These are phyloP conservation scores for Alethe castanea DNA, from an alignment of 2,113 vertebrate genomes.

Conservation along the genomic window DNA sequence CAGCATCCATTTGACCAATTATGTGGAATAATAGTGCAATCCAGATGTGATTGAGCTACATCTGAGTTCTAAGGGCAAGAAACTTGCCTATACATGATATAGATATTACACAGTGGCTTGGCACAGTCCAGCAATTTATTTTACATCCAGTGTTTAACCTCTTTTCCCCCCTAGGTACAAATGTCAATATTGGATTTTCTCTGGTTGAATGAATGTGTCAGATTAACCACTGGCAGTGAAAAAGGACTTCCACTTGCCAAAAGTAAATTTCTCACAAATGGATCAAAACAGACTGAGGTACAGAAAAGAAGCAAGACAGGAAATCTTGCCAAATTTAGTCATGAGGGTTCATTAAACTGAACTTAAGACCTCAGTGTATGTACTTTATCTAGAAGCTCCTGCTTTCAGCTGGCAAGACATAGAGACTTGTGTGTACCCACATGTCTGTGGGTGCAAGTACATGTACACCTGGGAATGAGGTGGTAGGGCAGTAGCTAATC, in stretches of 20 bases:
- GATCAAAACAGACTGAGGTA: conserved; percentile 65
- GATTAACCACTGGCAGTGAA: conserved; percentile 74
- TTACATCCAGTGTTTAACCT: conserved; percentile 67
- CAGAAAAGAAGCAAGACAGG: conserved; percentile 32
- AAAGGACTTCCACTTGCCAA: conserved; percentile 70
- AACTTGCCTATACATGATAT: not conserved
- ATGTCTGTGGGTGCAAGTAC: not conserved
- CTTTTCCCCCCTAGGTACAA: conserved; percentile 57
- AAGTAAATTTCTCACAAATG: conserved; percentile 71
- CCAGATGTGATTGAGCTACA: conserved; percentile 6
- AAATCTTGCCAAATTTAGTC: conserved; percentile 60
- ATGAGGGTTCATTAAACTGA: conserved; percentile 56
- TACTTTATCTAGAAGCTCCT: not conserved
- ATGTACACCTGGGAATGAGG: not conserved
- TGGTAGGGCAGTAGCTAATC: not conserved
- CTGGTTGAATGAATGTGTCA: conserved; percentile 71
- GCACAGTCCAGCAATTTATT: conserved; percentile 34
- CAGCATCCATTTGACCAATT: not conserved
- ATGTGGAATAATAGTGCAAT: not conserved
- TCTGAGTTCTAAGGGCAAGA: not conserved
- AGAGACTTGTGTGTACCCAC: not conserved
- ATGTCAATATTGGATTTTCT: conserved; percentile 78
- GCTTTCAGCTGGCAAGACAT: not conserved
- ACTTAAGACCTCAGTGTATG: not conserved
- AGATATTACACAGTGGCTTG: not conserved